phyloP scores from a whole-genome alignment of 2,797 vertebrate genomes.

The Anniella stebbinsi region DNA sequence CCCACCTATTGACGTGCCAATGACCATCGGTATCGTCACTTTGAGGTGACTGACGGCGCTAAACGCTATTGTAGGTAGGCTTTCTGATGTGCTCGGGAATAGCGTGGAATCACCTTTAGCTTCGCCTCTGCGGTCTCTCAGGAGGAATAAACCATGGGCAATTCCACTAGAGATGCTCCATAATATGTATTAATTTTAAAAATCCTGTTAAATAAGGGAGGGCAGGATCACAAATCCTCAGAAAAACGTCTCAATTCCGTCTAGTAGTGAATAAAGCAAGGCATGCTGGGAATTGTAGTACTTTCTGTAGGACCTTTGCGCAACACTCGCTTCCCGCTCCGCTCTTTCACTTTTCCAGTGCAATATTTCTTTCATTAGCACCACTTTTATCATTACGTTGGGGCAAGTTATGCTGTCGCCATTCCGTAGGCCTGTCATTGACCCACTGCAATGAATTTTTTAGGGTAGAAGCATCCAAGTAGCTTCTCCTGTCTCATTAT shows the following conservation, averaged over 20 bases:
- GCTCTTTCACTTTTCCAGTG: too few relatives aligned
- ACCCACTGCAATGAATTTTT: neutral
- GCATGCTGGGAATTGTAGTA: slow-evolving; percentile 32
- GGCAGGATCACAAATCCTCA: neutral
- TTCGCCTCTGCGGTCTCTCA: neutral
- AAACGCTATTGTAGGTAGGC: neutral
- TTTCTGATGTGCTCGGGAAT: neutral
- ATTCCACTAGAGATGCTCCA: neutral
- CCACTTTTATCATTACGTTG: neutral
- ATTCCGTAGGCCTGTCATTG: neutral
- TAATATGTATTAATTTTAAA: neutral
- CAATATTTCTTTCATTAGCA: neutral
- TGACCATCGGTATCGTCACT: neutral
- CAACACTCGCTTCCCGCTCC: too few relatives aligned
- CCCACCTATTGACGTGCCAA: neutral
- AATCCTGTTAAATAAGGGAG: neutral
- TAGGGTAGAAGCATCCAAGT: neutral
- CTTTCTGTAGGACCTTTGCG: too few relatives aligned
- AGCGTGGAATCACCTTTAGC: neutral
- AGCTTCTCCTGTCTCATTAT: neutral
- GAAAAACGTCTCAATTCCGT: too few relatives aligned
- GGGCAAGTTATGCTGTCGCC: too few relatives aligned
- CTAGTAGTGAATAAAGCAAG: neutral
- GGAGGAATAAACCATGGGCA: too few relatives aligned
- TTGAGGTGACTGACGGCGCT: neutral